Evolutionary conservation across 2,888 invertebrate genomes (phyloP).

Genomic region (Nysson spinosus): DNA sequence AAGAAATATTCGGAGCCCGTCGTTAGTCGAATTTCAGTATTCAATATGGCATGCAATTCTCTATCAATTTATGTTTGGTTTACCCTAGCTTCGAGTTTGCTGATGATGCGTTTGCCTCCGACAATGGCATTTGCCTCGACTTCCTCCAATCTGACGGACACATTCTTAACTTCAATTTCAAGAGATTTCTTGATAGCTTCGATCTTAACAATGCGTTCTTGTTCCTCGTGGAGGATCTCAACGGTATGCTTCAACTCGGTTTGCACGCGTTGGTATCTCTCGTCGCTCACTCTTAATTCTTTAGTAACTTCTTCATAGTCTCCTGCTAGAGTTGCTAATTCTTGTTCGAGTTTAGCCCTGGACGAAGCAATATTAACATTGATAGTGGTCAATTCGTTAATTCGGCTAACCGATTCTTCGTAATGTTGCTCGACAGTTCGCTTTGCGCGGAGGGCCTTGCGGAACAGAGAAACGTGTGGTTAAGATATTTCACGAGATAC

Average conservation of each 20-base stretch:
- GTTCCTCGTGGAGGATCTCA: conserved; percentile 96
- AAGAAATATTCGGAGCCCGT: too few species aligned
- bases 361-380: conserved; percentile 96
- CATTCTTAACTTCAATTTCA: conserved; percentile 97
- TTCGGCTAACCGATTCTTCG: conserved; percentile 94
- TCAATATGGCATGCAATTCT: too few species aligned
- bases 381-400: conserved; percentile 96
- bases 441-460: conserved; percentile 93
- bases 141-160: conserved; percentile 95
- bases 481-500: conserved; percentile 17
- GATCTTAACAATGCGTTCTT: conserved; percentile 97
- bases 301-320: conserved; percentile 99
- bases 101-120: conserved; percentile 97
- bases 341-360: conserved; percentile 97
- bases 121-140: conserved; percentile 98
- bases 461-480: neutral
- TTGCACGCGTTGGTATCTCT: conserved; percentile 95
- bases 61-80: conserved; percentile 34
- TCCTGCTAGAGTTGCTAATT: conserved; percentile 91
- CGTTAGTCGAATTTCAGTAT: too few species aligned
- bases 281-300: conserved; percentile 94
- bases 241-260: conserved; percentile 96
- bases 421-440: conserved; percentile 92
- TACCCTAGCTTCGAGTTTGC: conserved; percentile 94
- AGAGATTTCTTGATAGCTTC: conserved; percentile 98